Evolutionary conservation across 2,888 invertebrate genomes (phyloP).

Genomic region (Halictus ligatus): DNA sequence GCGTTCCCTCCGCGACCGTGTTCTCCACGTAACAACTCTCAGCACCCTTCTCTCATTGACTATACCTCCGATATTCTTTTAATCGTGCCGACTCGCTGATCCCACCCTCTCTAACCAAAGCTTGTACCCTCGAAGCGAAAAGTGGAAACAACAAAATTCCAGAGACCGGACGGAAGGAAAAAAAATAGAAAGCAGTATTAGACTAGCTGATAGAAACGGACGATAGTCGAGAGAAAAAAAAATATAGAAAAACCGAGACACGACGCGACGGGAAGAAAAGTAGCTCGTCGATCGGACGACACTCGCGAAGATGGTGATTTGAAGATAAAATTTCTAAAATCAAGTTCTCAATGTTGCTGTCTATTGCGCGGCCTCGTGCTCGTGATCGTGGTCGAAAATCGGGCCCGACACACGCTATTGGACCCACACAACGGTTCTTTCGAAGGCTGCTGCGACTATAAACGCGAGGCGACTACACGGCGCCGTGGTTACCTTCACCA

Average conservation of each 20-base stretch:
- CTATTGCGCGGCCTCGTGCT: conserved; percentile 63
- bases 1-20: conserved; percentile 17
- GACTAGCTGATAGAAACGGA: background rate
- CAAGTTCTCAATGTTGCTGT: conserved; percentile 69
- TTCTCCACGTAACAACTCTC: background rate
- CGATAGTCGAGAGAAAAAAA: background rate
- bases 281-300: background rate
- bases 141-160: background rate
- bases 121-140: background rate
- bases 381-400: conserved; percentile 73
- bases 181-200: background rate
- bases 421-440: conserved; percentile 66
- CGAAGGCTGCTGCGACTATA: conserved; percentile 79
- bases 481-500: conserved; percentile 86
- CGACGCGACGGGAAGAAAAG: background rate
- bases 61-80: background rate
- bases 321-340: conserved; percentile 57
- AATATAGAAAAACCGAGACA: background rate
- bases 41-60: conserved; percentile 7
- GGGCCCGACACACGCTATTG: conserved; percentile 73
- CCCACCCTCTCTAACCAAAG: background rate
- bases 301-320: background rate
- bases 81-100: background rate
- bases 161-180: background rate
- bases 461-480: conserved; percentile 83